phyloP scores from a whole-genome alignment of 2,113 vertebrate species.

The Emydocephalus ijimae region DNA sequence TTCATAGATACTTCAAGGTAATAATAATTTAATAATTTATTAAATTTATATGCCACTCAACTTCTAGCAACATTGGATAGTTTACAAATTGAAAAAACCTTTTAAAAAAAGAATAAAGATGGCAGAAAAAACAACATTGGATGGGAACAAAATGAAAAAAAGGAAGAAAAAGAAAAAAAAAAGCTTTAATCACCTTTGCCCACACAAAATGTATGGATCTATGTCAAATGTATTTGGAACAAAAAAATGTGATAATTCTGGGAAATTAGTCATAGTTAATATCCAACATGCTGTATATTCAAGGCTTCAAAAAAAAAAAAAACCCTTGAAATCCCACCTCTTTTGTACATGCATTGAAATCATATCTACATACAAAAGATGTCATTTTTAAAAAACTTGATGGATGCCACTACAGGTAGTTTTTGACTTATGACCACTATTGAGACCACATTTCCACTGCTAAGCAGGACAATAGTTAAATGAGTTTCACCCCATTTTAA shows the following conservation, averaged over 20 bases:
- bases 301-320: too few species aligned
- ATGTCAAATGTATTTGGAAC: background rate
- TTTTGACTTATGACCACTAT: too few species aligned
- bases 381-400: background rate
- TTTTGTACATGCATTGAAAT: background rate
- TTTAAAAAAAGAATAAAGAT: background rate
- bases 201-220: too few species aligned
- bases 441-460: too few species aligned
- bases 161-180: background rate
- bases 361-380: background rate
- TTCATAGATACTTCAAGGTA: background rate
- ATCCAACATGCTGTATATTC: background rate
- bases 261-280: background rate
- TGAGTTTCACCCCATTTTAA: background rate
- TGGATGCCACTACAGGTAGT: background rate
- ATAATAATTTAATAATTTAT: background rate
- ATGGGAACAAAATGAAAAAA: background rate
- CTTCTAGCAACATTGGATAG: background rate
- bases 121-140: background rate
- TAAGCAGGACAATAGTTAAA: too few species aligned
- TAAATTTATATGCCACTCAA: background rate
- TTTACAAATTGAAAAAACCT: background rate
- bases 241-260: background rate
- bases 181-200: background rate
- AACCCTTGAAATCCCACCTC: background rate